Evolutionary conservation across 2,797 vertebrate species (phyloP).

Genomic region (Nyctibius grandis): DNA sequence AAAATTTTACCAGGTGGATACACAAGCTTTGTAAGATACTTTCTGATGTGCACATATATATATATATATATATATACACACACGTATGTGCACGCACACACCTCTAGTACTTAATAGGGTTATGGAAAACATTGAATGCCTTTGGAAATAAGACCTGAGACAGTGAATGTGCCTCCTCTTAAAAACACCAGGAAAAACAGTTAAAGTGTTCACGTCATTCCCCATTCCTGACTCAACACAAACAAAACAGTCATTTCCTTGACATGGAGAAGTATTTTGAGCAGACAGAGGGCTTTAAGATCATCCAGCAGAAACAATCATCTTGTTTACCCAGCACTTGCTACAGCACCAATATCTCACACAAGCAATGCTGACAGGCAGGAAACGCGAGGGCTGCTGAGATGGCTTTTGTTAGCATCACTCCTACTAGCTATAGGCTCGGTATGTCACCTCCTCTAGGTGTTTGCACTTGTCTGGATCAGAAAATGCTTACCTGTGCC

Average conservation of each 20-base stretch:
- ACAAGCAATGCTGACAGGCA: neutral
- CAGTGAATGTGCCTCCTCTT: neutral
- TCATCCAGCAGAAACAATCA: neutral
- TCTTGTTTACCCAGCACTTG: neutral
- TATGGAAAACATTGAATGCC: neutral
- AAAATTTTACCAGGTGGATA: neutral
- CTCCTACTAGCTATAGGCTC: neutral
- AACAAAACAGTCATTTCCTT: slow-evolving; percentile 41
- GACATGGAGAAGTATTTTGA: neutral
- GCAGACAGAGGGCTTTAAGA: neutral
- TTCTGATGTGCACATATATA: neutral
- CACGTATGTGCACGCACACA: neutral
- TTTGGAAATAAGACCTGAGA: neutral
- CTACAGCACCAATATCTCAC: rapidly evolving
- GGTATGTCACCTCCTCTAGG: neutral
- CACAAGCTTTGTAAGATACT: neutral
- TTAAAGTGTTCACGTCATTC: neutral
- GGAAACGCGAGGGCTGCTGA: rapidly evolving
- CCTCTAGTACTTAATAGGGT: neutral
- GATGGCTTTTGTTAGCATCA: rapidly evolving
- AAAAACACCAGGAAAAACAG: slow-evolving; percentile 9
- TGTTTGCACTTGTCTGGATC: neutral
- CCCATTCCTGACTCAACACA: slow-evolving; percentile 28
- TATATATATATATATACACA: too few species aligned
- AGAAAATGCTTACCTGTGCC: neutral